Base-by-base conservation (phyloP, 2,888 invertebrate genomes). In the Eilema griseolum region DNA sequence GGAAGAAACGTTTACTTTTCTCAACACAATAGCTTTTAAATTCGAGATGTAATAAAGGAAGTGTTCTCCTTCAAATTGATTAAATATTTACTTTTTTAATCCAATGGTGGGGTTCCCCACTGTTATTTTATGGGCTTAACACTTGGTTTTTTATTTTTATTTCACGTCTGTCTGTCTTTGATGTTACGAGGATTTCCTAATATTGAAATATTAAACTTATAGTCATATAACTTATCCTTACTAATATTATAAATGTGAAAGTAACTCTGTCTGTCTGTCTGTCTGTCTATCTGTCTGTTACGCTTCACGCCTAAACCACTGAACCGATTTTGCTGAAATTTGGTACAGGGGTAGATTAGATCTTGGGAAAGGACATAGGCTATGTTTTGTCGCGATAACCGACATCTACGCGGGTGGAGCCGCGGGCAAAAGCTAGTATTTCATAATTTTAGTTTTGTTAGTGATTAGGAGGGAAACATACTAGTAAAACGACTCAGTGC, bases 1-100 rank as follows among this genome's bases (percentile, higher is more conserved):
- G 3, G 2, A 61, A n/a, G 67, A 77, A 72, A 77, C 74, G 62
- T 69, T 75, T 72, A 66, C 73, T 78, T 81, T 84, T 79, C 75
- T 81, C 74, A 67, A 64, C 60, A 73, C 74, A 76, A 77, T 79
- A 71, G 61, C 71, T 71, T 73, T 71, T 46, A 57, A 73, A 67
- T 75, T 61, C n/a, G 70, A 70, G 24, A 64, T 69, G 31, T 71
- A 70, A 28, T 56, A 67, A 66, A 61, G 66, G 66, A 71, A 77
- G 67, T 73, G 65, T 71, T 79, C 64, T 46, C 67, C 12, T 67
- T 71, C 26, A 73, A 71, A 75, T 82, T 75, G 68, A 82, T 79
- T 73, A 76, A 77, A 77, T 31, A 75, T 74, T 75, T 60, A 66
- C 71, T 60, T 69, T 75, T 77, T 69, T 67, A 69, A 68, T 73